These are phyloP conservation scores for Drosophila orosa DNA, from an alignment of 1,140 invertebrate species.

Conservation along the genomic window DNA sequence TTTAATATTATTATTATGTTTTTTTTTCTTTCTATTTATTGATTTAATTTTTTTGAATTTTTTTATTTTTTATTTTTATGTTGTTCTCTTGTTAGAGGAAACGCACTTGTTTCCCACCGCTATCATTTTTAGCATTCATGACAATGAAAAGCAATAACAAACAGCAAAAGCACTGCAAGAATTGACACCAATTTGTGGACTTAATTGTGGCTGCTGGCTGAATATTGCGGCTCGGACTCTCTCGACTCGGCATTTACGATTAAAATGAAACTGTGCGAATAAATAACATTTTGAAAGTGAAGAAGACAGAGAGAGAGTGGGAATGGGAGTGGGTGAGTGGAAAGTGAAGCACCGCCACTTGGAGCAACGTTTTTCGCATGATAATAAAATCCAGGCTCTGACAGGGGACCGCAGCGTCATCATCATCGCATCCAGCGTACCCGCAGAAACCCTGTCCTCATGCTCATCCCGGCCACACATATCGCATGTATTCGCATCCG, in stretches of 20 bases:
- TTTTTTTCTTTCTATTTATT: background rate
- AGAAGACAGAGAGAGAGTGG: background rate
- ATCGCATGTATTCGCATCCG: slow-evolving; percentile 37
- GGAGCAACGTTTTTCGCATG: slow-evolving; percentile 32
- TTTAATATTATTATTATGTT: background rate
- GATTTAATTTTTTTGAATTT: background rate
- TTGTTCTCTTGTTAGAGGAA: background rate
- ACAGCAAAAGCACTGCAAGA: slow-evolving; percentile 39
- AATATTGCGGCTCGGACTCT: slow-evolving; percentile 11
- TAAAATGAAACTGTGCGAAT: slow-evolving; percentile 55
- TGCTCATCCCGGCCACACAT: slow-evolving; percentile 21
- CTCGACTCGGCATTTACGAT: slow-evolving; percentile 35
- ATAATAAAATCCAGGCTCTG: slow-evolving; percentile 38
- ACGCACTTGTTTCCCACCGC: background rate
- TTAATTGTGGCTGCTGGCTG: slow-evolving; percentile 53
- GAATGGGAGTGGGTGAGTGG: background rate
- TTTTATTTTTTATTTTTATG: background rate
- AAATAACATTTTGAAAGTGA: slow-evolving; percentile 48
- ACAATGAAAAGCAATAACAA: slow-evolving; percentile 27
- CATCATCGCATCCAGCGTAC: slow-evolving; percentile 27
- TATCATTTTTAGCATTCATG: slow-evolving; percentile 64
- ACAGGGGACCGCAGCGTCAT: slow-evolving; percentile 6
- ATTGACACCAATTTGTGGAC: slow-evolving; percentile 67
- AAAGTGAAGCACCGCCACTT: slow-evolving; percentile 25
- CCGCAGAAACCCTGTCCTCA: background rate